Base-by-base conservation (phyloP, 2,113 vertebrate genomes). In the Dipodomys ordii region DNA sequence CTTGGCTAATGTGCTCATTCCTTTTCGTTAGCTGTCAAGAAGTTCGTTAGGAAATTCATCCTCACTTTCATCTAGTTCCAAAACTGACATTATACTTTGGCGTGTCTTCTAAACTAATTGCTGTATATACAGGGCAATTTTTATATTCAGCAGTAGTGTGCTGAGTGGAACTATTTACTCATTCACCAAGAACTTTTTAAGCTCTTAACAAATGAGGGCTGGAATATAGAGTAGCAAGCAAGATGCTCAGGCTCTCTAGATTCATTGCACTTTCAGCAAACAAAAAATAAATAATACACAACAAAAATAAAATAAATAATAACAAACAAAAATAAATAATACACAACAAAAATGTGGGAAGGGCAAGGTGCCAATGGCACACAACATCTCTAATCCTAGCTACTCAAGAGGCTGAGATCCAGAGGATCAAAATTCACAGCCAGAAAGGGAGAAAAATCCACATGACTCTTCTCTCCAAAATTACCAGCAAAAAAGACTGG, bases 11-110 rank as follows among this genome's bases (percentile, higher is more conserved):
- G 18, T 1, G 1, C 2, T 62, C 32, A 62, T 62, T 80, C 53
- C 20, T 84, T 76, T 90, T 32, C 12, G 35, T 91, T 80, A 93
- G 12, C 25, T 67, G 62, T 27, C 1, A 30, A 35, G 57, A 46
- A 87, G 49, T 3, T 35, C 53, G 60, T 71, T 27, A 46, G 28
- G 49, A 80, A 89, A 83, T 30, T 18, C 8, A 69, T 25, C 28
- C 27, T 73, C 60, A 20, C 60, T 95, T 94, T 93, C 71, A 65
- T 94, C 46, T 84, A 3, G 20, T 35, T 86, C 71, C 91, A 86
- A 86, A 86, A 74, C 76, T 69, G 84, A 72, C 76, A 73, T 77
- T 91, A 77, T 46, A 39, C n/a, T 79, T 90, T 67, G 49, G 16
- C 0, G 1, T 90, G 68, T 22, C 85, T 57, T 94, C 49, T 46